These are phyloP conservation scores for Actinostola sp. DNA, from an alignment of 92 coral and sea anemone species.

Conservation along the genomic window DNA sequence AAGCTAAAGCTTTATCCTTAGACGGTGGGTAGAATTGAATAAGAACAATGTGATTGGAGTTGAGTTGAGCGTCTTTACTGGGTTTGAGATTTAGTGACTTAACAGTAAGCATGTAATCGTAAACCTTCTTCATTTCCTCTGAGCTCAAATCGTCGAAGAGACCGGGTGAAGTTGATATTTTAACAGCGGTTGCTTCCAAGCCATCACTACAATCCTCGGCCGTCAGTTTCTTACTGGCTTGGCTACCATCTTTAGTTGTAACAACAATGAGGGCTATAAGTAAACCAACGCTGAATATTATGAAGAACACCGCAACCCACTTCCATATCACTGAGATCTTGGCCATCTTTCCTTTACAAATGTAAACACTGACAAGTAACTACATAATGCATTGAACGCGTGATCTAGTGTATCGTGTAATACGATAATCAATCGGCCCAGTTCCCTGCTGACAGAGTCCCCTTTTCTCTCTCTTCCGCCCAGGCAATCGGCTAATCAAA, in stretches of 20 bases:
- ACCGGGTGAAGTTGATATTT: constrained; percentile 32
- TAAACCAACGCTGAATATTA: constrained; percentile 11
- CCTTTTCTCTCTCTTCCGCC: too few relatives aligned
- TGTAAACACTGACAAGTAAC: too few relatives aligned
- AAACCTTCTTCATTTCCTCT: constrained; percentile 41
- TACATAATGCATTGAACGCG: too few relatives aligned
- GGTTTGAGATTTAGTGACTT: constrained; percentile 47
- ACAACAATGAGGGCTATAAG: constrained; percentile 32
- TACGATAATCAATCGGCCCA: too few relatives aligned
- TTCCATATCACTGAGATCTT: constrained; percentile 4
- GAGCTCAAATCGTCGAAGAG: constrained; percentile 55
- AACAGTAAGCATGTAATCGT: constrained; percentile 53
- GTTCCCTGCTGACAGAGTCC: too few relatives aligned
- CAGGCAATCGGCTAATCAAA: too few relatives aligned
- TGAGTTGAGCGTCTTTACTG: constrained; percentile 32
- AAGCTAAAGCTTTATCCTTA: constrained; percentile 53
- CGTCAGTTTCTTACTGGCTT: background rate
- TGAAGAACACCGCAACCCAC: constrained; percentile 3
- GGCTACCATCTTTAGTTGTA: background rate
- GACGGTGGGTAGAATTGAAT: constrained; percentile 59
- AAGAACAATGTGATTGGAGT: constrained; percentile 52
- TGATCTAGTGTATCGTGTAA: too few relatives aligned
- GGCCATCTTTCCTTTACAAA: too few relatives aligned
- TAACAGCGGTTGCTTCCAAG: background rate
- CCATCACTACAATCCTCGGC: background rate